Evolutionary conservation across 2,888 invertebrate genomes (phyloP), one percentile per base, ranked within the genome.

Genomic region (Cephonodes hylas): DNA sequence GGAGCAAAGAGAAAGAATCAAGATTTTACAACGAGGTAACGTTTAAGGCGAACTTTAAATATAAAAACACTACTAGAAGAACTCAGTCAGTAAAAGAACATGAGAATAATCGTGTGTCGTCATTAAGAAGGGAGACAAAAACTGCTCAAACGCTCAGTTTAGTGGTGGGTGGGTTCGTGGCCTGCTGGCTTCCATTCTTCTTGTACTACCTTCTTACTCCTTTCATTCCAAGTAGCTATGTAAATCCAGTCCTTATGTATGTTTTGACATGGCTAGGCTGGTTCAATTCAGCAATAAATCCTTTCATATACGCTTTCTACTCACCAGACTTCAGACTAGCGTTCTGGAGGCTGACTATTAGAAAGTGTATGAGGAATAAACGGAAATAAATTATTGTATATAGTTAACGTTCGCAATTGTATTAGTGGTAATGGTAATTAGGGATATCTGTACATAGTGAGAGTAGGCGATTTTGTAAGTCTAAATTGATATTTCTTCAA

Each of bases 111-210:
- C 88, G 95, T 67, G 95, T 96, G 0, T 95, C 95, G 0, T 95
- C 95, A 6, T 86, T 95, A 63, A 93, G 96, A 59, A 92, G 97
- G 58, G 97, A 97, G 80, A 96, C 96, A 3, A 97, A 97, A 88
- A 97, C 97, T 0, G 97, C 97, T 2, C 97, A 97, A 79, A 97
- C 97, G 0, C 83, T 97, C 58, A 97, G 97, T 66, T 94, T 97
- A 4, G 97, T 97, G 0, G 96, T 97, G 0, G 97, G 97, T 0
- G 97, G 97, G 2, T 97, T 97, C 72, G 95, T 97, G 2, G 95
- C 96, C 5, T 97, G 97, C 75, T 97, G 97, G 97, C 84, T 97
- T 27, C 97, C 97, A 0, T 97, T 97, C 85, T 97, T 97, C 84
- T 90, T 97, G 4, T 95, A 96, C 68, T 97, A 97, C 77, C 86